Percentiles rank a stretch among this genome's conserved stretches.
These are phyloP conservation scores for Hesperophylax magnus DNA, from an alignment of 1,140 invertebrate genomes.

Conservation along the genomic window DNA sequence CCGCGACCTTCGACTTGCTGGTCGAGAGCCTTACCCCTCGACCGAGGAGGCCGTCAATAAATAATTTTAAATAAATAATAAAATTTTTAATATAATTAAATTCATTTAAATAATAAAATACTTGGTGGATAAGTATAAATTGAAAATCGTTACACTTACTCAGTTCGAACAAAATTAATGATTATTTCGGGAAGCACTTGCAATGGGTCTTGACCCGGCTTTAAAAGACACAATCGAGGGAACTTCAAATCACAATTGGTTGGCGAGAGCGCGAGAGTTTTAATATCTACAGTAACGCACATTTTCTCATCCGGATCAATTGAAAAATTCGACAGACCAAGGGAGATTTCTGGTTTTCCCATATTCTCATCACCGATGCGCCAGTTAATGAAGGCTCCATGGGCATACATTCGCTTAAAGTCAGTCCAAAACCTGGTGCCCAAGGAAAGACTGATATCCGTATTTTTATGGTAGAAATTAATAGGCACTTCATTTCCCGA, in stretches of 20 bases:
- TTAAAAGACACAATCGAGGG: slow-evolving; percentile 65
- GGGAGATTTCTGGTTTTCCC: not conserved
- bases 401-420: slow-evolving; percentile 63
- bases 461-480: slow-evolving; percentile 58
- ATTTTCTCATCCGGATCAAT: slow-evolving; percentile 55
- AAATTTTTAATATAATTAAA: too few species aligned
- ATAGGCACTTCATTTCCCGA: slow-evolving; percentile 62
- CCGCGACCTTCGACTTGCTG: too few species aligned
- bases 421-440: slow-evolving; percentile 63
- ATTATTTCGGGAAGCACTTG: too few species aligned
- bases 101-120: too few species aligned
- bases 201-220: slow-evolving; percentile 45
- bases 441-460: too few species aligned
- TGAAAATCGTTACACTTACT: too few species aligned
- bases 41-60: too few species aligned
- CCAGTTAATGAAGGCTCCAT: slow-evolving; percentile 65
- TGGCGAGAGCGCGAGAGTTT: slow-evolving; percentile 61
- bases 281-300: slow-evolving; percentile 50
- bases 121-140: too few species aligned
- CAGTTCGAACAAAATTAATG: too few species aligned
- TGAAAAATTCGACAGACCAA: too few species aligned
- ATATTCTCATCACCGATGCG: slow-evolving; percentile 58
- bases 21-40: too few species aligned
- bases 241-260: slow-evolving; percentile 62
- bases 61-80: too few species aligned